Evolutionary conservation across 2,113 vertebrate species (phyloP).

Genomic region (Macaca nemestrina): DNA sequence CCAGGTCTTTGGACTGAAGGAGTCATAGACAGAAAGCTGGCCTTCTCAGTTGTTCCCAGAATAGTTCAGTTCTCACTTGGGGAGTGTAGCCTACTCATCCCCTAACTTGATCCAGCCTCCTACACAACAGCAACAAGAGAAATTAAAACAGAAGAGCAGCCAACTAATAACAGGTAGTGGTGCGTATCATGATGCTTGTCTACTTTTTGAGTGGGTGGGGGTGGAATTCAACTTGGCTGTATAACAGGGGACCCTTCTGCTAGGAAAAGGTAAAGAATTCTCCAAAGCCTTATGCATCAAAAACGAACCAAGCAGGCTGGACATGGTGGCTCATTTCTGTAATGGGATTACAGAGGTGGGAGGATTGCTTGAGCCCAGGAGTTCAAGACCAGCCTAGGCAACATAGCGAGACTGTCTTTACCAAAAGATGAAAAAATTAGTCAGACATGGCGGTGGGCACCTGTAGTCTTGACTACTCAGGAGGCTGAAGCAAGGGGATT

Average conservation of each 20-base stretch:
- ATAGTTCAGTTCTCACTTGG: constrained; percentile 18
- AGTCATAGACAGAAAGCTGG: background rate
- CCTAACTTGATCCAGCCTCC: constrained; percentile 6
- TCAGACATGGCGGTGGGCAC: too few species aligned
- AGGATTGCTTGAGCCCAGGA: too few species aligned
- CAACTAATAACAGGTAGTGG: constrained; percentile 40
- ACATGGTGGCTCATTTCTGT: too few species aligned
- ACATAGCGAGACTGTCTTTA: too few species aligned
- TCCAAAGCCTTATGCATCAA: background rate
- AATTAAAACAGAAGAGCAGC: constrained; percentile 19
- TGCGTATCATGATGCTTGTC: background rate
- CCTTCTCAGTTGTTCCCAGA: background rate
- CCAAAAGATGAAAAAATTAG: too few species aligned
- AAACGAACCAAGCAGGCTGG: background rate
- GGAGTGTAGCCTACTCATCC: background rate
- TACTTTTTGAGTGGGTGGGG: constrained; percentile 16
- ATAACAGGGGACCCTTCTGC: constrained; percentile 2
- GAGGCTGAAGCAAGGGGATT: too few species aligned
- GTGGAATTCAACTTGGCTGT: constrained; percentile 32
- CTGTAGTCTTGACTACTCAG: too few species aligned
- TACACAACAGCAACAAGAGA: constrained; percentile 3
- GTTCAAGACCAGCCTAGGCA: too few species aligned
- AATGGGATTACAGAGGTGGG: too few species aligned
- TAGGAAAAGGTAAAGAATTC: background rate
- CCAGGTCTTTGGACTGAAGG: background rate